A percentile compares a stretch with the other conserved stretches of the same genome.
Evolutionary conservation across 1,140 invertebrate genomes (phyloP).

Genomic region (Drosophila baimaii): DNA sequence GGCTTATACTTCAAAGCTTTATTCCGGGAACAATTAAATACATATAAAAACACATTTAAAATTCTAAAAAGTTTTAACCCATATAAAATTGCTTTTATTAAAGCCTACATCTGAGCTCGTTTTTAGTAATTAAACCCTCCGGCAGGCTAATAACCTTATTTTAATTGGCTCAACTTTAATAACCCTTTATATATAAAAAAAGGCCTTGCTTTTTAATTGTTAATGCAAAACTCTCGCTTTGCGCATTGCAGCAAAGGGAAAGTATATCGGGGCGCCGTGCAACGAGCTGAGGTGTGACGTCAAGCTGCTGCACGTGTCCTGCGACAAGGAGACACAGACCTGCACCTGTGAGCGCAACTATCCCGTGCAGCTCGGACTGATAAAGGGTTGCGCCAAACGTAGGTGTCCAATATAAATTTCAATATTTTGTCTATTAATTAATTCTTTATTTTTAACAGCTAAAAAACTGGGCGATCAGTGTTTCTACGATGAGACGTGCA

Average conservation of each 20-base stretch:
- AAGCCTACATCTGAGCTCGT: no score
- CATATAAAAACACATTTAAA: no score
- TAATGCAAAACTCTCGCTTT: constrained; percentile 21
- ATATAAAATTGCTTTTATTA: no score
- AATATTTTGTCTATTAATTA: no score
- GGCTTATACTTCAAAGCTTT: no score
- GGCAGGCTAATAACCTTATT: no score
- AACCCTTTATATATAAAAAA: not conserved
- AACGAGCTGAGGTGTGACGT: constrained; percentile 88
- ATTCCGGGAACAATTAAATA: no score
- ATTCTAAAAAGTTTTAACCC: no score
- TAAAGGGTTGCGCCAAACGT: constrained; percentile 93
- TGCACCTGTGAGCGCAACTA: constrained; percentile 92
- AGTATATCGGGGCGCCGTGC: constrained; percentile 91
- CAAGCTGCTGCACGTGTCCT: constrained; percentile 89
- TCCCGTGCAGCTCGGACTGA: constrained; percentile 89
- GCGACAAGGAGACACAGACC: constrained; percentile 87
- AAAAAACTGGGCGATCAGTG: constrained; percentile 93
- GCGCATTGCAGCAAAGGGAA: constrained; percentile 86
- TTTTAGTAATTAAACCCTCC: no score
- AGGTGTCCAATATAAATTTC: constrained; percentile 83
- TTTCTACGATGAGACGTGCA: constrained; percentile 91
- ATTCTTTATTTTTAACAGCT: no score
- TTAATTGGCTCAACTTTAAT: not conserved
- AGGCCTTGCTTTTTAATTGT: constrained; percentile 3